phyloP scores from a whole-genome alignment of 2,113 vertebrate genomes.

The Rhegmatorhina hoffmannsi region DNA sequence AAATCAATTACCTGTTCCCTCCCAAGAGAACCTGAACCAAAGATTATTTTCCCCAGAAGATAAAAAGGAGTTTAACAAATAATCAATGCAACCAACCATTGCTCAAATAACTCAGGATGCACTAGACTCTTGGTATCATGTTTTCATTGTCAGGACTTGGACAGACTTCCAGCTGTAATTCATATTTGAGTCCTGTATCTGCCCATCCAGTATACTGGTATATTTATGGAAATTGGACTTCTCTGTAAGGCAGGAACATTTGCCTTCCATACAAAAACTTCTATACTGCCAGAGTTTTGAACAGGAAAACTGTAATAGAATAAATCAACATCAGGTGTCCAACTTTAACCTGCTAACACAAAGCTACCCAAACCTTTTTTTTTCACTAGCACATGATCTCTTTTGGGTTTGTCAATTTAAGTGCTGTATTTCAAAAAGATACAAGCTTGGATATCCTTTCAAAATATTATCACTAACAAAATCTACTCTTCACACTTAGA shows the following conservation, averaged over 20 bases:
- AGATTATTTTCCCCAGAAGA: background rate
- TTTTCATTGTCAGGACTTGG: background rate
- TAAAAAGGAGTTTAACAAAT: background rate
- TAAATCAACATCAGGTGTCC: background rate
- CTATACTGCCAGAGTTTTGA: background rate
- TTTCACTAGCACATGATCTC: background rate
- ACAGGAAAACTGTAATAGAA: background rate
- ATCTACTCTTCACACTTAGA: background rate
- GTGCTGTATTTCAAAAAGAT: background rate
- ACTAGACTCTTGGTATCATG: accelerated
- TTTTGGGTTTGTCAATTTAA: background rate
- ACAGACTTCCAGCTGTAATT: background rate
- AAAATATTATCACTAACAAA: background rate
- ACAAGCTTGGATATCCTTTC: background rate
- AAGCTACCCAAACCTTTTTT: background rate
- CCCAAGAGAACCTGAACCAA: background rate
- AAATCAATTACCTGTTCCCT: background rate
- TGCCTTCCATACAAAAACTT: background rate
- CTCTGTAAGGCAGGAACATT: background rate
- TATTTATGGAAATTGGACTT: background rate
- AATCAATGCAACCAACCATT: background rate
- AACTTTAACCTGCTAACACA: background rate
- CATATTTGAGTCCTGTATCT: background rate
- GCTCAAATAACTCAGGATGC: background rate
- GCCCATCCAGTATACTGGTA: background rate